A percentile compares a stretch with the other conserved stretches of the same genome.
Evolutionary conservation across 2,888 invertebrate genomes (phyloP).

Genomic region (Physocephala rufipes): DNA sequence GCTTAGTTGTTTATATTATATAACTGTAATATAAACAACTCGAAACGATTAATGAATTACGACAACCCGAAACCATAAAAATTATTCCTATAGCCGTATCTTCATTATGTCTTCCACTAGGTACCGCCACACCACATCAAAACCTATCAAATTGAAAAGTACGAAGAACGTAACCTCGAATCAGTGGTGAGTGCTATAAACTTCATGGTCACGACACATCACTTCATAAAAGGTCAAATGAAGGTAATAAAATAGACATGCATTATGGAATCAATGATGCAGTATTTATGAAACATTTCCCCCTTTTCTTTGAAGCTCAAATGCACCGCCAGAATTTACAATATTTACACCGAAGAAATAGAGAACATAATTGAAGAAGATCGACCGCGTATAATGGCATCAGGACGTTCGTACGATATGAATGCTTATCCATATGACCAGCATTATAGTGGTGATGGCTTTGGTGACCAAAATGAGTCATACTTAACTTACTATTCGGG

Average conservation of each 20-base stretch:
- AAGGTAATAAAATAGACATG: conserved; percentile 38
- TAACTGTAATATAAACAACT: too few species aligned
- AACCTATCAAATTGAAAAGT: conserved; percentile 62
- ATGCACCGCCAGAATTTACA: conserved; percentile 64
- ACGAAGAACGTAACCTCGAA: conserved; percentile 61
- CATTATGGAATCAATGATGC: background rate
- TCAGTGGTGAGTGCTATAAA: conserved; percentile 62
- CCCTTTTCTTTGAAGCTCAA: conserved; percentile 55
- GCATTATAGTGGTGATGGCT: conserved; percentile 54
- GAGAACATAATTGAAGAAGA: conserved; percentile 65
- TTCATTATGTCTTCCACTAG: conserved; percentile 44
- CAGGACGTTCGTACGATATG: conserved; percentile 64
- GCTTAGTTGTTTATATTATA: too few species aligned
- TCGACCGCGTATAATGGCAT: conserved; percentile 64
- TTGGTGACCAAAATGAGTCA: conserved; percentile 64
- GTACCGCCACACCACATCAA: conserved; percentile 64
- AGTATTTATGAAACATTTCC: background rate
- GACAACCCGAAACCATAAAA: background rate
- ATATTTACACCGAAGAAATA: conserved; percentile 65
- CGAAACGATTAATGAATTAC: background rate
- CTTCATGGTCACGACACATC: conserved; percentile 64
- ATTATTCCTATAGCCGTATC: background rate
- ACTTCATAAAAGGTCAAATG: conserved; percentile 63
- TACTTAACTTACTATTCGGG: conserved; percentile 63
- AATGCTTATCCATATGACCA: conserved; percentile 62